Evolutionary conservation across 1,140 invertebrate species (phyloP).

Genomic region (Drosophila murphyi): DNA sequence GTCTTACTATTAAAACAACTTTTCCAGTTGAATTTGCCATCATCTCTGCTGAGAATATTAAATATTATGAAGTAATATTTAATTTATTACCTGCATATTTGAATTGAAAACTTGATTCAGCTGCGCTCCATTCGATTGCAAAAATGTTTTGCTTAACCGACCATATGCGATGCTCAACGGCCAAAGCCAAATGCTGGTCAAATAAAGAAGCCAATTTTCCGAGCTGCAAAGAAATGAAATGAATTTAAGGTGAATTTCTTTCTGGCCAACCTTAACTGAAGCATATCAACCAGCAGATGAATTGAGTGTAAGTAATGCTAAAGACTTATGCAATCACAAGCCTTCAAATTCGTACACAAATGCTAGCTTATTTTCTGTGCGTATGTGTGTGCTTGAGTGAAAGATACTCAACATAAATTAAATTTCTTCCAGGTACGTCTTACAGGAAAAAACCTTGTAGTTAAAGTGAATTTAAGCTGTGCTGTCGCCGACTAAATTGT

Average conservation of each 20-base stretch:
- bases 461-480: slow-evolving; percentile 34
- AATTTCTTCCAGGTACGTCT: slow-evolving; percentile 17
- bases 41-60: too few relatives aligned
- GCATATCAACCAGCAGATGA: slow-evolving; percentile 29
- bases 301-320: slow-evolving; percentile 64
- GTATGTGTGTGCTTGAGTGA: not conserved
- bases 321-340: slow-evolving; percentile 25
- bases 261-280: slow-evolving; percentile 7
- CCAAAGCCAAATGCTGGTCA: slow-evolving; percentile 13
- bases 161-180: slow-evolving; percentile 10
- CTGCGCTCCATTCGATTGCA: slow-evolving; percentile 1
- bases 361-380: slow-evolving; percentile 20
- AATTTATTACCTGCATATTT: not conserved
- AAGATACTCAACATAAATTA: slow-evolving; percentile 26
- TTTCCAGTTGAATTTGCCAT: too few relatives aligned
- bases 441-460: not conserved
- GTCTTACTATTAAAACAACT: too few relatives aligned
- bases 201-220: slow-evolving; percentile 32
- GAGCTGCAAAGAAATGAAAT: slow-evolving; percentile 41
- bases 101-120: not conserved
- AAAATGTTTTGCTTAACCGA: slow-evolving; percentile 15
- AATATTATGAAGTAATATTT: not conserved
- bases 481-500: slow-evolving; percentile 11
- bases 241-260: slow-evolving; percentile 36
- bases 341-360: slow-evolving; percentile 47